Conservation (phyloP, 2,113 vertebrate genomes). For the Pachypanchax playfairii region DNA sequence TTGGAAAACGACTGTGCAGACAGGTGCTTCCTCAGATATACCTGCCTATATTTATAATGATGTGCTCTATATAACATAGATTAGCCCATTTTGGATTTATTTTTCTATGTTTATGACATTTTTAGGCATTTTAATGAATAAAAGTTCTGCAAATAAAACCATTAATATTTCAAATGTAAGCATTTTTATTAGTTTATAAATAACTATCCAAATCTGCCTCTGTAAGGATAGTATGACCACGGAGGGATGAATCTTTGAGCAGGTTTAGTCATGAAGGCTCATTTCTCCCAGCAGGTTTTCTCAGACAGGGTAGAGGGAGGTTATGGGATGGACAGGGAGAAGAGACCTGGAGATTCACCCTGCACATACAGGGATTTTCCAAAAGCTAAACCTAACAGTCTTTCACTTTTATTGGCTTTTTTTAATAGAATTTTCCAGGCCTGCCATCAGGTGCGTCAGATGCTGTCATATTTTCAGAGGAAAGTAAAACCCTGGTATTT, state of each 20-base stretch:
- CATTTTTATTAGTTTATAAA: no score
- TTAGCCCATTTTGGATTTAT: neutral
- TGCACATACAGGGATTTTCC: constrained; percentile 39
- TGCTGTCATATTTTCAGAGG: constrained; percentile 46
- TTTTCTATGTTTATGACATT: no score
- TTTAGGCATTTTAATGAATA: no score
- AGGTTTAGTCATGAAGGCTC: neutral
- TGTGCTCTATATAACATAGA: no score
- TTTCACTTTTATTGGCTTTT: constrained; percentile 41
- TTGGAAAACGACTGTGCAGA: no score
- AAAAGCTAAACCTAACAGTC: constrained; percentile 18
- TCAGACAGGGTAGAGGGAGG: constrained; percentile 4
- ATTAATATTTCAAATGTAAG: no score
- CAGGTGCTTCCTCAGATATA: no score
- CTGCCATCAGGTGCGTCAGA: constrained; percentile 47
- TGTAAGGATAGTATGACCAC: neutral
- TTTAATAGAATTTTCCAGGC: constrained; percentile 57
- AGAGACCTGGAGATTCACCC: constrained; percentile 16
- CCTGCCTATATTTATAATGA: neutral
- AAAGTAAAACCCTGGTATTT: constrained; percentile 46
- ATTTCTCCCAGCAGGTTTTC: constrained; percentile 23
- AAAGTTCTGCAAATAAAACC: no score
- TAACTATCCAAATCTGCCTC: no score
- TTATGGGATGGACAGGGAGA: constrained; percentile 16
- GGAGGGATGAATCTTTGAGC: neutral